Evolutionary conservation across 1,140 invertebrate species (phyloP), one percentile per base, ranked within the genome.

Genomic region (Sarcophaga bullata): DNA sequence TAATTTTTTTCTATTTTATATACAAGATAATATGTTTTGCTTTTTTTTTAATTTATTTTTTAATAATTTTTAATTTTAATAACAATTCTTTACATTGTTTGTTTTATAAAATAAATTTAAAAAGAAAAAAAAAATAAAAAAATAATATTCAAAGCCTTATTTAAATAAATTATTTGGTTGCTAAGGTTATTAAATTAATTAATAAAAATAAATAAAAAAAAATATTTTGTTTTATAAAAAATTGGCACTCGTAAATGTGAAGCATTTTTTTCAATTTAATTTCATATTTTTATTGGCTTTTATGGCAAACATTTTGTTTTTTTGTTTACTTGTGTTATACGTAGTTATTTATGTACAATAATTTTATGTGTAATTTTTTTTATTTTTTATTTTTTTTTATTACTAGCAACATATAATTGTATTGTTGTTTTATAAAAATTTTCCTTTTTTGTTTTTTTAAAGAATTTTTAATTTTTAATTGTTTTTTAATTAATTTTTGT

Each of bases 221-320:
- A 13, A 17, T 62, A 7, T 62, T 15, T 76, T 15, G n/a, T 49
- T 78, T 17, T 52, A 11, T 17, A 76, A 47, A 73, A 50, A 78
- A 78, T 78, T 78, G 75, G 75, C 75, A 78, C 75, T 17, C 25
- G 25, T 78, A 52, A 50, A 78, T 25, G 52, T 25, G 75, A 78
- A 78, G 75, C 72, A 81, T 50, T 73, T 9, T 50, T 15, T 81
- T 50, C 73, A 3, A 47, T 80, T 81, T 73, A 13, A n/a, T 81
- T 81, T 19, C 19, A 17, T 73, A 37, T 73, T 73, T 73, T 81
- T 17, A 73, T 19, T 80, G 9, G 49, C 50, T 10, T 25, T 49
- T 81, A 52, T 37, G 52, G 58, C 58, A 8, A n/a, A 2, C 15
- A 48, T 78, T 25, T 76, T 76, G 37, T 49, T 49, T 78, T 78